phyloP scores from a whole-genome alignment of 1,140 invertebrate genomes.

The Druon quercuslanigerum region DNA sequence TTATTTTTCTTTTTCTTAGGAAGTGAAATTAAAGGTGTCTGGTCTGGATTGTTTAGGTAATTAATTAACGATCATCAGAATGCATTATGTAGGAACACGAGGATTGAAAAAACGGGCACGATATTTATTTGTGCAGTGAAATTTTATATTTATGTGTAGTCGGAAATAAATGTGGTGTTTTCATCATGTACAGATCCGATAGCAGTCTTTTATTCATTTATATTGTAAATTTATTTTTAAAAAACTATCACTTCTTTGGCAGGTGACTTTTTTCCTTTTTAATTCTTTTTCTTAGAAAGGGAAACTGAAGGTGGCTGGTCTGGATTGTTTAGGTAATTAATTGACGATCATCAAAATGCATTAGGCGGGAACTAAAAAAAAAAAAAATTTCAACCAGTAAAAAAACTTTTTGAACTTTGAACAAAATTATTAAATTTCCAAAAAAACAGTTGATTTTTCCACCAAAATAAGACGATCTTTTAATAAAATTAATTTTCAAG shows the following conservation, averaged over 20 bases:
- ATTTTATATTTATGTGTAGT: conserved; percentile 36
- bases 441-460: no score
- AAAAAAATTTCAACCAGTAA: no score
- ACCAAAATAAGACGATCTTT: no score
- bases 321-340: conserved; percentile 10
- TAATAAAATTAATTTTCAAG: no score
- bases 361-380: conserved; percentile 8
- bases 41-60: conserved; percentile 10
- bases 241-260: no score
- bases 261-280: no score
- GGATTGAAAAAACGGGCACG: neutral
- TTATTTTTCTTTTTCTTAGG: neutral
- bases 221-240: no score
- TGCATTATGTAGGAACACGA: conserved; percentile 4
- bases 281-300: no score
- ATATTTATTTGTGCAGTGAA: neutral
- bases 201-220: neutral
- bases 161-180: conserved; percentile 36
- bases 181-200: conserved; percentile 27
- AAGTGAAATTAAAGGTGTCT: neutral
- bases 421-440: no score
- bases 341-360: conserved; percentile 12
- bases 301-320: neutral
- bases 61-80: conserved; percentile 13
- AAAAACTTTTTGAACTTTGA: no score